Evolutionary conservation across 2,113 vertebrate genomes (phyloP), one percentile per base, ranked within the genome.

Genomic region (Leptocoma aspasia): DNA sequence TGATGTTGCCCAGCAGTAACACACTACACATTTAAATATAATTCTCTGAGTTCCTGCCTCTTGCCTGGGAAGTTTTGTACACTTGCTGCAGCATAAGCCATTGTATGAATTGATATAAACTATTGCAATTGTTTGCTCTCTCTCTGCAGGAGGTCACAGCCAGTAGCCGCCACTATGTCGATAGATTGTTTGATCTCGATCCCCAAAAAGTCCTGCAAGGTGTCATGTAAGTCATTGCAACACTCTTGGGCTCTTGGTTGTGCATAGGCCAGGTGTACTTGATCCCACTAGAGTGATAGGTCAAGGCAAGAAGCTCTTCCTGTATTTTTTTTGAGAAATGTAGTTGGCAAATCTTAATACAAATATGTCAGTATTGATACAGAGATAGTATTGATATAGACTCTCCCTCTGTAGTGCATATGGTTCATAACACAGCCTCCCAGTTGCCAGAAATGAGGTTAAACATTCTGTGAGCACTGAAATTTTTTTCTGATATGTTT

Each of bases 111-210:
- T 80, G 57, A 50, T 82, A 39, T 8, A 27, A 92, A 60, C 35
- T 54, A 13, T 53, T 75, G 42, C 35, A 59, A 22, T 59, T 39
- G 16, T 86, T 60, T 44, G 54, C 86, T 85, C 97, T 81, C 57
- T 91, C 97, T 88, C 96, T 64, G 80, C 98, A 99, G 99, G 99
- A 99, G 98, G 99, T 99, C 95, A 99, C 99, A 77, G 99, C 99
- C 94, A 99, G 99, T 85, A 99, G 99, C 98, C 99, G 99, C 95
- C 99, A 99, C 98, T 99, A 99, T 98, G 99, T 99, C 93, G 99
- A 99, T 97, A 98, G 99, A 97, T 98, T 99, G 96, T 99, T 99
- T 97, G 99, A 99, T 98, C 99, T 99, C 37, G 99, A 99, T 98
- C 99, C 99, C 96, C 99, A 99, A 97, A 99, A 99, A 96, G 99